Evolutionary conservation across 2,113 vertebrate species (phyloP).

Genomic region (Hemiprocne comata): DNA sequence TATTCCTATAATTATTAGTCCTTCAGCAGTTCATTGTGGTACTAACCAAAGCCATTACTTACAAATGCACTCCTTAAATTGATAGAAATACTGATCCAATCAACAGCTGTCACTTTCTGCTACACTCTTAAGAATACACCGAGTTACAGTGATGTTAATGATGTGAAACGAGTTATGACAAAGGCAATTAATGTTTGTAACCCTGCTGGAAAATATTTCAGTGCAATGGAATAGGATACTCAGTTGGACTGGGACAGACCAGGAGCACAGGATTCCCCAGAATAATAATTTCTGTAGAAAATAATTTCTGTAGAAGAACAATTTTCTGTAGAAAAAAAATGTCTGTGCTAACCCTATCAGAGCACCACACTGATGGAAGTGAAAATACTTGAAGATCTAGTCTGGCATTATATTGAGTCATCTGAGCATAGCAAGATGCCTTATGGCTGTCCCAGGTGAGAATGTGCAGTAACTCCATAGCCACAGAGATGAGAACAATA

Average conservation of each 20-base stretch:
- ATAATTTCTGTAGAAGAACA: not conserved
- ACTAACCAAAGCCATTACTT: not conserved
- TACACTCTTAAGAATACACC: not conserved
- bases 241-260: not conserved
- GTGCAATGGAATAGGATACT: not conserved
- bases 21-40: not conserved
- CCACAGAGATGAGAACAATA: not conserved
- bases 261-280: not conserved
- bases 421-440: not conserved
- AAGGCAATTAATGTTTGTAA: not conserved
- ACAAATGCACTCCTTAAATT: not conserved
- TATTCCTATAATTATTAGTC: not conserved
- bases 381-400: not conserved
- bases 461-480: not conserved
- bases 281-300: not conserved
- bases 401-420: not conserved
- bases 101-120: not conserved
- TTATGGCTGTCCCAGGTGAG: not conserved
- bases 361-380: not conserved
- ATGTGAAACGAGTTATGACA: not conserved
- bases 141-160: not conserved
- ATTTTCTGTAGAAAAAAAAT: not conserved
- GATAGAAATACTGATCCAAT: not conserved
- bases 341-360: not conserved
- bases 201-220: not conserved